These are phyloP conservation scores for Myotis planiceps DNA, from an alignment of 2,797 vertebrate species.

Conservation along the genomic window DNA sequence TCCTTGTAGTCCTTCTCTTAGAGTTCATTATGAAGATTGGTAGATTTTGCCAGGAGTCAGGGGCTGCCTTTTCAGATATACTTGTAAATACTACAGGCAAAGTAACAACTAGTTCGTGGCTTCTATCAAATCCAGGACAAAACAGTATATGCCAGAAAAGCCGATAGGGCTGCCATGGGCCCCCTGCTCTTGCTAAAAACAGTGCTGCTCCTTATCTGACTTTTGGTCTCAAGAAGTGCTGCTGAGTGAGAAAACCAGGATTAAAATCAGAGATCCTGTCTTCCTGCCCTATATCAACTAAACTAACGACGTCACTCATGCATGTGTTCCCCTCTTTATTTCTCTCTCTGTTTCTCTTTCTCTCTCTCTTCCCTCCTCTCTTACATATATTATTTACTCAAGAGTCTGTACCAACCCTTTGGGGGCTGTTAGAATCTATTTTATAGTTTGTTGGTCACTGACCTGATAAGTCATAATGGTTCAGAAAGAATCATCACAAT, in stretches of 20 bases:
- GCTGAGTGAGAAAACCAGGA: not conserved
- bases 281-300: not conserved
- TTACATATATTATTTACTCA: constrained; percentile 78
- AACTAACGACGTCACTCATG: not conserved
- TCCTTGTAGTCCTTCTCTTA: not conserved
- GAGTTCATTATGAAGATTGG: not conserved
- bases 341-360: not conserved
- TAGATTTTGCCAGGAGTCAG: not conserved
- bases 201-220: not conserved
- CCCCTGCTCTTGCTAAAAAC: constrained; percentile 6
- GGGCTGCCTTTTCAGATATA: not conserved
- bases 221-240: constrained; percentile 17
- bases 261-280: constrained; percentile 9
- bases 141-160: not conserved
- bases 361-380: not conserved
- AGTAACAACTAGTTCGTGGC: not conserved
- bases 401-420: constrained; percentile 73
- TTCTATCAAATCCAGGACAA: not conserved
- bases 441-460: constrained; percentile 81
- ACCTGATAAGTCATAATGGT: constrained; percentile 80
- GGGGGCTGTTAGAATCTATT: constrained; percentile 79
- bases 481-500: constrained; percentile 75
- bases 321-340: not conserved
- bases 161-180: not conserved
- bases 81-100: not conserved